Conservation (phyloP, 2,888 invertebrate species). For the Acrocyrtus sp. region DNA sequence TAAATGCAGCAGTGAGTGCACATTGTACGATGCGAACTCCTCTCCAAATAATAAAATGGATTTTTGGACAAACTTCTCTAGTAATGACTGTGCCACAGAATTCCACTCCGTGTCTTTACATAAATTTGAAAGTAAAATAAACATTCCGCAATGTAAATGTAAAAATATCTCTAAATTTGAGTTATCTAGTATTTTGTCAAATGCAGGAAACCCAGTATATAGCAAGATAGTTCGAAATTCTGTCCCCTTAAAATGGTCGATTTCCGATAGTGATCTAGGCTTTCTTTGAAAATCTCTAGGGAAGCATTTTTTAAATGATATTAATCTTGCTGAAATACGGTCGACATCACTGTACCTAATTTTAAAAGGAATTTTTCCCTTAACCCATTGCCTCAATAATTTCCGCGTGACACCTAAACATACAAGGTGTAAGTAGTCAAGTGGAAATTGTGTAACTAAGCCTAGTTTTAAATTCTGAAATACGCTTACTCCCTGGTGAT, state of each 20-base stretch:
- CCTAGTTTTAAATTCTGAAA: constrained; percentile 9
- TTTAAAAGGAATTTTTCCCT: constrained; percentile 8
- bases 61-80: constrained; percentile 5
- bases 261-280: constrained; percentile 9
- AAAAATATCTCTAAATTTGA: constrained; percentile 14
- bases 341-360: neutral
- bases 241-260: constrained; percentile 29
- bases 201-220: constrained; percentile 17
- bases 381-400: constrained; percentile 2
- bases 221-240: constrained; percentile 31
- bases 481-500: neutral
- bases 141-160: constrained; percentile 8
- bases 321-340: neutral
- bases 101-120: constrained; percentile 4
- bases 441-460: constrained; percentile 6
- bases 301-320: neutral
- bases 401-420: constrained; percentile 15
- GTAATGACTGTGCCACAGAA: neutral
- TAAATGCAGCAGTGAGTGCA: constrained; percentile 33
- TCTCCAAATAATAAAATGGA: neutral
- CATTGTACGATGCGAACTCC: constrained; percentile 33
- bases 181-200: neutral
- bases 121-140: constrained; percentile 23
- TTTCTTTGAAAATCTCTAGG: constrained; percentile 18
- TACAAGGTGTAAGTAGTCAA: constrained; percentile 19